Base-by-base conservation (phyloP, 2,797 vertebrate species). In the Argya squamiceps region DNA sequence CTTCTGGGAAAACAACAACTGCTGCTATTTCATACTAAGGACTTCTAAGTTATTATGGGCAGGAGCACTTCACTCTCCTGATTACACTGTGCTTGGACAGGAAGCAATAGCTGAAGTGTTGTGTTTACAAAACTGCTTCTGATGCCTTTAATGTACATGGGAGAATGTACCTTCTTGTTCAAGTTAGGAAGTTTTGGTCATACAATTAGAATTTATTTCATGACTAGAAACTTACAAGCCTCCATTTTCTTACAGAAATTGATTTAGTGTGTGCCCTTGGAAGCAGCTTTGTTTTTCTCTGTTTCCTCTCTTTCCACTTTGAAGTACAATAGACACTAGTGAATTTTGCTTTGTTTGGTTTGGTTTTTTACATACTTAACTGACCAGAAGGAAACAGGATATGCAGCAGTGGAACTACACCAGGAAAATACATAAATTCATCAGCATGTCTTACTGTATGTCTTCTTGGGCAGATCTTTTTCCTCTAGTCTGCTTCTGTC, bases 81-180 rank as follows among this genome's bases (percentile, higher is more conserved):
- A 92, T 87, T 68, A 76, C 12, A 32, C n/a, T 3, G 0, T 39
- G 34, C 77, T 91, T 89, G 49, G 46, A 80, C 53, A 76, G 80
- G 60, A 94, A 95, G 74, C 83, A 95, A 69, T 94, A 85, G 90
- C 36, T 89, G 80, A 68, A 93, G 74, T 58, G 60, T 12, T 74
- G n/a, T 74, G 58, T 87, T 82, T 94, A 77, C 50, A 63, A 68
- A 70, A 37, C 77, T 84, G 59, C 77, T 89, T 84, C 59, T 92
- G 83, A 74, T 62, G 60, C 52, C n/a, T 74, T 84, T 87, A 82
- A 77, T 29, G 49, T 47, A 62, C 29, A 13, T 65, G 41, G 58
- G 52, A 91, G 76, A 91, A 89, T 47, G 55, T 47, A 76, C 39
- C 29, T 76, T 49, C 60, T 85, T 68, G 49, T 2, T 78, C 85